phyloP scores from a whole-genome alignment of 2,888 invertebrate species.

The Opisthograptis luteolata region DNA sequence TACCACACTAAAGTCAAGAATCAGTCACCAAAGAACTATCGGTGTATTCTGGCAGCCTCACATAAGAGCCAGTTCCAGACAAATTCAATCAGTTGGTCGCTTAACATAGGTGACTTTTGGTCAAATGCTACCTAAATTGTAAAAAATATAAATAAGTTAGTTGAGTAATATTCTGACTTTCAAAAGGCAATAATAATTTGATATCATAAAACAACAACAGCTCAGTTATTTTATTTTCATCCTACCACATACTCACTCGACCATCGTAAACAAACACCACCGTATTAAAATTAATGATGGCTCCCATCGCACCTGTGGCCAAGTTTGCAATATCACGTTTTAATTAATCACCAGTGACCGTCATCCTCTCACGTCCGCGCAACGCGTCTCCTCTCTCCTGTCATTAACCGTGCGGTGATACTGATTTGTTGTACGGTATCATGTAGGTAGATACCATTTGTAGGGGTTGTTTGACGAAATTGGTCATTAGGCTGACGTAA shows the following conservation, averaged over 20 bases:
- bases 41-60: too few species aligned
- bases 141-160: too few species aligned
- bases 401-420: slow-evolving; percentile 47
- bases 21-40: too few species aligned
- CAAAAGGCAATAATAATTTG: too few species aligned
- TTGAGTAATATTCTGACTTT: too few species aligned
- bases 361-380: slow-evolving; percentile 42
- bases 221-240: slow-evolving; percentile 16
- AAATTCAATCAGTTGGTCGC: too few species aligned
- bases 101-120: too few species aligned
- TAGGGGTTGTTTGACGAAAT: slow-evolving; percentile 5
- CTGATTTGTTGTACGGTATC: slow-evolving; percentile 53
- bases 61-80: too few species aligned
- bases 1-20: too few species aligned
- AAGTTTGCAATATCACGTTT: slow-evolving; percentile 60
- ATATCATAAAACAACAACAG: too few species aligned
- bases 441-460: slow-evolving; percentile 15
- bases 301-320: slow-evolving; percentile 63
- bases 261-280: slow-evolving; percentile 18
- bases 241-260: slow-evolving; percentile 32
- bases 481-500: slow-evolving; percentile 10
- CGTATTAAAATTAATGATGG: slow-evolving; percentile 46
- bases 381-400: slow-evolving; percentile 17
- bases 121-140: too few species aligned
- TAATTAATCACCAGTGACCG: slow-evolving; percentile 65